Percentiles rank a stretch among this genome's conserved stretches.
Evolutionary conservation across 2,113 vertebrate genomes (phyloP).

Genomic region (Cinclus mexicanus): DNA sequence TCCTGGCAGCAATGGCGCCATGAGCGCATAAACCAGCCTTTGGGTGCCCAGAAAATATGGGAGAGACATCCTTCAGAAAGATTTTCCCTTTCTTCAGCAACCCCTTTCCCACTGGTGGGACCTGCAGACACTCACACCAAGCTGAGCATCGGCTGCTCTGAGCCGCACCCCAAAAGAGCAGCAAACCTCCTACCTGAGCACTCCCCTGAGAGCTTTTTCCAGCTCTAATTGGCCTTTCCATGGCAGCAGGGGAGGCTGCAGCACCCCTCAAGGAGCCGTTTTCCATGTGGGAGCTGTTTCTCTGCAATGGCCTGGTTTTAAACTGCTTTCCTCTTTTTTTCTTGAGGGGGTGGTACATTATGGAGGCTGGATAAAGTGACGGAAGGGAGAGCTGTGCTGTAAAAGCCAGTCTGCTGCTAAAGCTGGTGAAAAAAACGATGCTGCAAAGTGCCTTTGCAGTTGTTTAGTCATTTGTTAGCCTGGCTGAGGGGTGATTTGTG

Average conservation of each 20-base stretch:
- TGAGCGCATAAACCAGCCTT: neutral
- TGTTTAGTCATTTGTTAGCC: conserved; percentile 47
- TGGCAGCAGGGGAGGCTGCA: neutral
- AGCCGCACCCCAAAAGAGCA: neutral
- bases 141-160: neutral
- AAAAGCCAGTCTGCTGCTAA: conserved; percentile 40
- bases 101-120: neutral
- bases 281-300: conserved; percentile 12
- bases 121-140: neutral
- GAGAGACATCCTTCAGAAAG: neutral
- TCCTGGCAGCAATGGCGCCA: rapidly evolving
- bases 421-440: neutral
- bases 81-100: neutral
- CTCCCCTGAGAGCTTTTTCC: neutral
- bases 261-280: neutral
- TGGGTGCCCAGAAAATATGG: neutral
- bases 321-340: conserved; percentile 3
- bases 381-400: neutral
- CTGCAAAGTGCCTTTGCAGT: conserved; percentile 50
- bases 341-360: neutral
- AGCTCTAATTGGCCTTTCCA: conserved; percentile 13
- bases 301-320: conserved; percentile 27
- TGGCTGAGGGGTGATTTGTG: neutral
- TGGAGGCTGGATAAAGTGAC: neutral
- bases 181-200: neutral